Percentiles rank a stretch among this genome's conserved stretches.
Evolutionary conservation across 92 coral and sea anemone genomes (phyloP).

Genomic region (Bergia puertoricense): DNA sequence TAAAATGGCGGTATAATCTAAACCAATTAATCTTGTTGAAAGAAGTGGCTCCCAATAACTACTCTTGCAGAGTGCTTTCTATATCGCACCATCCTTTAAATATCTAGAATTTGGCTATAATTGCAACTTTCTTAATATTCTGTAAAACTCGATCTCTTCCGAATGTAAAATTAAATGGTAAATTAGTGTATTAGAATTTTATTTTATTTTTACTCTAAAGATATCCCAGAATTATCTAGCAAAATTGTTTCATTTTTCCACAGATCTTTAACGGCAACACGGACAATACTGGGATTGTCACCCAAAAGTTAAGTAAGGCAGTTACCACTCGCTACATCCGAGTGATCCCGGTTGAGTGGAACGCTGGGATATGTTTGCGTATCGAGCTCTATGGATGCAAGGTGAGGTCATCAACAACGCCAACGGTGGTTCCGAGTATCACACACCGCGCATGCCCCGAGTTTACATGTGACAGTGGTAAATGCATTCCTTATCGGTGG

Average conservation of each 20-base stretch:
- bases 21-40: no score
- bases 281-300: constrained; percentile 47
- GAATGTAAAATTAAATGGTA: no score
- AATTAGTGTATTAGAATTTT: no score
- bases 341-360: constrained; percentile 62
- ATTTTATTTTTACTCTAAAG: neutral
- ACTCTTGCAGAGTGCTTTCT: no score
- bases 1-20: no score
- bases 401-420: constrained; percentile 15
- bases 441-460: constrained; percentile 59
- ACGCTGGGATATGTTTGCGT: constrained; percentile 61
- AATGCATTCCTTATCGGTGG: constrained; percentile 70
- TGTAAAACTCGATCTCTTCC: no score
- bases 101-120: no score
- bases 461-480: constrained; percentile 69
- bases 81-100: no score
- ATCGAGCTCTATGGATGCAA: constrained; percentile 72
- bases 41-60: no score
- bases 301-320: constrained; percentile 60
- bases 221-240: neutral
- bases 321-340: constrained; percentile 63
- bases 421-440: constrained; percentile 45
- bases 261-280: constrained; percentile 67
- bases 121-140: no score
- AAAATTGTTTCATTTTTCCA: neutral